Conservation (phyloP, 2,888 invertebrate species). For the Mycalesis mineus region DNA sequence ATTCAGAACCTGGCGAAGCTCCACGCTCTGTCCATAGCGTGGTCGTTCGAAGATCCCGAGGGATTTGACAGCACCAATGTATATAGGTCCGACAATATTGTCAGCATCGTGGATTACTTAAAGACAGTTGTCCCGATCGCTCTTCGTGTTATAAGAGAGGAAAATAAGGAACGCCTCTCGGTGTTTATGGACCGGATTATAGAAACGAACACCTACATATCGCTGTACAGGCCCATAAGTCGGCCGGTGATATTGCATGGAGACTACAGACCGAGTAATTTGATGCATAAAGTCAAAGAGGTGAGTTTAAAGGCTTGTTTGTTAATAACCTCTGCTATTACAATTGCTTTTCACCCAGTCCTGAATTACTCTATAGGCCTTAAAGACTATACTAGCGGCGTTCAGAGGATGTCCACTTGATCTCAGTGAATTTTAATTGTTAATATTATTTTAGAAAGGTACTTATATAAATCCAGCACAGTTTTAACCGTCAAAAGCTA, state of each 20-base stretch:
- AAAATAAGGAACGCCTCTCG: slow-evolving; percentile 36
- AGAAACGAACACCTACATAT: slow-evolving; percentile 22
- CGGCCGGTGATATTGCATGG: slow-evolving; percentile 31
- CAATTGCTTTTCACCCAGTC: no score
- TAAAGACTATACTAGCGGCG: no score
- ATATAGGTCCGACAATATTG: slow-evolving; percentile 12
- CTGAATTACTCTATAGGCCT: no score
- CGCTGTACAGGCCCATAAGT: slow-evolving; percentile 30
- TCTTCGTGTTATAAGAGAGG: slow-evolving; percentile 32
- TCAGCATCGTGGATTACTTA: slow-evolving; percentile 20
- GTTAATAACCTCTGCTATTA: no score
- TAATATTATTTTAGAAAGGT: no score
- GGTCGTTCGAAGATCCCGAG: slow-evolving; percentile 39
- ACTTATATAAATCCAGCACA: no score
- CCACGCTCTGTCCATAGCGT: slow-evolving; percentile 48
- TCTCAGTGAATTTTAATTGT: no score
- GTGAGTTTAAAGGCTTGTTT: slow-evolving; percentile 1
- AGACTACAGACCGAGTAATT: slow-evolving; percentile 36
- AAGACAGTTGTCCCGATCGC: slow-evolving; percentile 23
- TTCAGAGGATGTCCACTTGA: no score
- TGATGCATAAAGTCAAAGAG: slow-evolving; percentile 30
- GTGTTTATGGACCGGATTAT: slow-evolving; percentile 29
- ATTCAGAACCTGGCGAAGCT: slow-evolving; percentile 42
- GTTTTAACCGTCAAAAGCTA: no score
- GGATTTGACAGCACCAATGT: slow-evolving; percentile 29